Conservation (phyloP, 2,113 vertebrate species). For the Leucopternis melanops region DNA sequence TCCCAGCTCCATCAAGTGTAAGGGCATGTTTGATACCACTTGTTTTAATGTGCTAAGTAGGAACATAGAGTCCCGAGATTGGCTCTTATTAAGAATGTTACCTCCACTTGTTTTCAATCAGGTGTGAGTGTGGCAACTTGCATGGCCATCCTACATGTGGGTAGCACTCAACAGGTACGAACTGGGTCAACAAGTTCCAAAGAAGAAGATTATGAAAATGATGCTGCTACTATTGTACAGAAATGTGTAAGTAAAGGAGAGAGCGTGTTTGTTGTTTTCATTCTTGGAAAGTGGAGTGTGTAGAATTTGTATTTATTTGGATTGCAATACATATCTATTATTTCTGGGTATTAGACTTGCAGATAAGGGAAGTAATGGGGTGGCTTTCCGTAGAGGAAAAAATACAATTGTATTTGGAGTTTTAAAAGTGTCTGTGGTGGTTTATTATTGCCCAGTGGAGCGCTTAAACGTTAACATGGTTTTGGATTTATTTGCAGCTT, state of each 20-base stretch:
- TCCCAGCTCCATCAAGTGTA: not conserved
- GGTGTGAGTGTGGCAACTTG: constrained; percentile 97
- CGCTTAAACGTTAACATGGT: accelerated
- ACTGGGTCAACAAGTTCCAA: constrained; percentile 90
- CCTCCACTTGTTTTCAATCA: constrained; percentile 16
- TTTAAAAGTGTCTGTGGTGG: not conserved
- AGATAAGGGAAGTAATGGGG: not conserved
- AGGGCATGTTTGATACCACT: accelerated
- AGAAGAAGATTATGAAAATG: constrained; percentile 98
- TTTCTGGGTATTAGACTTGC: not conserved
- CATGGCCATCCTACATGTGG: constrained; percentile 97
- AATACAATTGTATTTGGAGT: not conserved
- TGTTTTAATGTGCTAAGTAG: not conserved
- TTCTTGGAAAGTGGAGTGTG: not conserved
- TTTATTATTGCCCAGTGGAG: not conserved
- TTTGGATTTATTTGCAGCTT: constrained; percentile 75
- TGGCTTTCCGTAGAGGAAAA: not conserved
- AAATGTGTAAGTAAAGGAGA: constrained; percentile 87
- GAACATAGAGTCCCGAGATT: not conserved
- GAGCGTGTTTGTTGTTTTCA: not conserved
- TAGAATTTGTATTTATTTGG: not conserved
- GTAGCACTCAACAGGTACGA: constrained; percentile 89
- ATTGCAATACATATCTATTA: accelerated
- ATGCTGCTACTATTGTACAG: constrained; percentile 97
- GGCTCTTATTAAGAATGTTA: not conserved